Conservation (phyloP, 2,888 invertebrate genomes). For the Drosophila eohydei region DNA sequence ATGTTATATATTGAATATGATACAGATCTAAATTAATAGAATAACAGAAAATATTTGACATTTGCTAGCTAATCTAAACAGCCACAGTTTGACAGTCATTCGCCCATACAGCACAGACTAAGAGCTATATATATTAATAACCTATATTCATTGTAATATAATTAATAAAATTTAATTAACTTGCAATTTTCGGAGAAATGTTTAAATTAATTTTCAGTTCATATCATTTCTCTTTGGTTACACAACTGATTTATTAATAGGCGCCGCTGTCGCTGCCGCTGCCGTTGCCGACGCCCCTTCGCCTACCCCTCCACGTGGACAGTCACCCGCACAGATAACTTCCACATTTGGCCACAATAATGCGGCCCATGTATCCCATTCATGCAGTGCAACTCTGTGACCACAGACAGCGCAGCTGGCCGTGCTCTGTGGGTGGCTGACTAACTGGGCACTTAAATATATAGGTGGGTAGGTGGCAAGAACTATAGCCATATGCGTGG, state of each 20-base stretch:
- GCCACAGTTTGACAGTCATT: no score
- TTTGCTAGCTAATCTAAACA: no score
- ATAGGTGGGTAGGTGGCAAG: not conserved
- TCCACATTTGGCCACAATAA: constrained; percentile 57
- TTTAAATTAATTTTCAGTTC: not conserved
- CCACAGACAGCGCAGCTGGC: constrained; percentile 55
- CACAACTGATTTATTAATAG: constrained; percentile 26
- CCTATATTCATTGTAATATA: not conserved
- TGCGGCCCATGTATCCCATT: constrained; percentile 51
- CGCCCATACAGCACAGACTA: no score
- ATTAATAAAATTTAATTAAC: constrained; percentile 17
- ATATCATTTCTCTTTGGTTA: constrained; percentile 11
- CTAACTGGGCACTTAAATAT: constrained; percentile 36
- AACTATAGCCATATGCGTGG: not conserved
- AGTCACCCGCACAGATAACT: constrained; percentile 1
- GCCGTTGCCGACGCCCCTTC: not conserved
- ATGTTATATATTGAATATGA: no score
- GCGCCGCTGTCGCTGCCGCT: not conserved
- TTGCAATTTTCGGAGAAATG: constrained; percentile 1
- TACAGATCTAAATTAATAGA: no score
- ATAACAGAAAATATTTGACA: no score
- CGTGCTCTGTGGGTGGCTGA: not conserved
- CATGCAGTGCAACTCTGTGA: constrained; percentile 54
- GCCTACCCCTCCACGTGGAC: not conserved
- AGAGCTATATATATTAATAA: not conserved